phyloP scores from a whole-genome alignment of 2,113 vertebrate species.

The Glaucomys volans region DNA sequence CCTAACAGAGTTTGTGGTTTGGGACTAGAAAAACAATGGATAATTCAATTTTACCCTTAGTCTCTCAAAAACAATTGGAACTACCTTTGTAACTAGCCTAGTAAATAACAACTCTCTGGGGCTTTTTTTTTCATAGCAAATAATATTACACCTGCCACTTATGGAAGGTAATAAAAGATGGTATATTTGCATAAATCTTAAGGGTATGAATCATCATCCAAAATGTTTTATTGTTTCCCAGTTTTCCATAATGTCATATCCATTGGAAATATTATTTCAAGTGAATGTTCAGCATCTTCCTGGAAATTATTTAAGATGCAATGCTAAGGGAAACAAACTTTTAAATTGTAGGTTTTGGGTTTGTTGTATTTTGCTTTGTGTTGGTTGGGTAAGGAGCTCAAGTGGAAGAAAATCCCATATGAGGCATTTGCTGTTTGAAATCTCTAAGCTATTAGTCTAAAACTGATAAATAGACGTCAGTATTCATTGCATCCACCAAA shows the following conservation, averaged over 20 bases:
- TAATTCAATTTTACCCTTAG: neutral
- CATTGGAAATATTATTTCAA: slow-evolving; percentile 48
- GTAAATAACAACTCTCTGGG: slow-evolving; percentile 36
- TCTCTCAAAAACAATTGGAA: slow-evolving; percentile 46
- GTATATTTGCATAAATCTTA: slow-evolving; percentile 41
- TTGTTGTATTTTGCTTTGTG: neutral
- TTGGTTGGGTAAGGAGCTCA: neutral
- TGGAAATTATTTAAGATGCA: slow-evolving; percentile 51
- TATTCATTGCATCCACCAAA: neutral
- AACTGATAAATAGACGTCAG: neutral
- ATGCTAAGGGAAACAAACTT: slow-evolving; percentile 14
- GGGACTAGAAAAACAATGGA: no score
- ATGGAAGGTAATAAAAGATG: slow-evolving; percentile 5
- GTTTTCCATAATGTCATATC: neutral
- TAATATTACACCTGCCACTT: slow-evolving; percentile 15
- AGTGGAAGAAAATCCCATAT: neutral
- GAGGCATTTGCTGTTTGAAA: neutral
- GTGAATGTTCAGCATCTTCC: slow-evolving; percentile 13
- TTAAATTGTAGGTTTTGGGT: neutral
- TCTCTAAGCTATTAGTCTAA: slow-evolving; percentile 3
- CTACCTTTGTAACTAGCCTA: slow-evolving; percentile 34
- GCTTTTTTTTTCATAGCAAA: slow-evolving; percentile 51
- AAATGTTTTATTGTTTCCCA: slow-evolving; percentile 56
- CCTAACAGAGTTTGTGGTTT: no score
- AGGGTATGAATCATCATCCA: slow-evolving; percentile 54